Evolutionary conservation across 2,113 vertebrate genomes (phyloP).

Genomic region (Tretioscincus oriximinensis): DNA sequence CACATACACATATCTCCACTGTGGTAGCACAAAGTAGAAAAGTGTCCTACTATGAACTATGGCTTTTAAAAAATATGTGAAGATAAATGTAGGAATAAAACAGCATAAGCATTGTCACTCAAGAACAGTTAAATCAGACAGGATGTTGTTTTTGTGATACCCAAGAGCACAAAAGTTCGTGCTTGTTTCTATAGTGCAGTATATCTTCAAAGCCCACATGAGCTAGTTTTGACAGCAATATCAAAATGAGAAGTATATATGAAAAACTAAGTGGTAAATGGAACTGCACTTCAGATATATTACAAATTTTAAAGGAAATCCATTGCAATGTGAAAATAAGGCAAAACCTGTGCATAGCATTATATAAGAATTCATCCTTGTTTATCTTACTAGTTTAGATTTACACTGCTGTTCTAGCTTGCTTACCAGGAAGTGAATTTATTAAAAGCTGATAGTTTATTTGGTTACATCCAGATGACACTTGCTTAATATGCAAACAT

Average conservation of each 20-base stretch:
- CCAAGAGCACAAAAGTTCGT: slow-evolving; percentile 6
- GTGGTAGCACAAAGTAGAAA: not conserved
- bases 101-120: not conserved
- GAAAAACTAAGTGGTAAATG: not conserved
- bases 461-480: not conserved
- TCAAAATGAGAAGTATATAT: not conserved
- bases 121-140: slow-evolving; percentile 11
- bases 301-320: not conserved
- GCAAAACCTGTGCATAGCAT: slow-evolving; percentile 2
- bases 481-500: no score
- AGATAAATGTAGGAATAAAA: slow-evolving; percentile 31
- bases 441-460: not conserved
- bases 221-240: not conserved
- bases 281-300: not conserved
- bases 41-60: not conserved
- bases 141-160: not conserved
- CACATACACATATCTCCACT: not conserved
- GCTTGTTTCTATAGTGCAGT: not conserved
- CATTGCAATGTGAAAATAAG: slow-evolving; percentile 3
- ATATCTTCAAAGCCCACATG: slow-evolving; percentile 10
- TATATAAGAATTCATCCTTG: not conserved
- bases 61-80: not conserved
- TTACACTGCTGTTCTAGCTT: not conserved
- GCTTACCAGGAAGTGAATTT: not conserved
- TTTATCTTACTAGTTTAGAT: not conserved